Percentiles rank a stretch among this genome's conserved stretches.
phyloP scores from a whole-genome alignment of 2,113 vertebrate species.

The Pomatostomus ruficeps region DNA sequence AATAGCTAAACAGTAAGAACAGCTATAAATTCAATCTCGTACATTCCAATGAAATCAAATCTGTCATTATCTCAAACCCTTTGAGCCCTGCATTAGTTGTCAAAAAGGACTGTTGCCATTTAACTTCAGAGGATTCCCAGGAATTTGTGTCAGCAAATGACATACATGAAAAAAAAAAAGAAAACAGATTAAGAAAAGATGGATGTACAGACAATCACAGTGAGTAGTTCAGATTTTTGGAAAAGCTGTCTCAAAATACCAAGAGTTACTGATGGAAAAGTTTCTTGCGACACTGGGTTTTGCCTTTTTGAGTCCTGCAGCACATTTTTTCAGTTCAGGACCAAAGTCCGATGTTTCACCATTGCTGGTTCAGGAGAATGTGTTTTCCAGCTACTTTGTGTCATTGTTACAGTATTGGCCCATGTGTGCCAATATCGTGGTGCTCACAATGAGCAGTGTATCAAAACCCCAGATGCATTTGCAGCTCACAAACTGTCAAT shows the following conservation, averaged over 20 bases:
- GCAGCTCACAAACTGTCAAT: neutral
- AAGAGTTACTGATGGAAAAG: neutral
- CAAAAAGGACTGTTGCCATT: neutral
- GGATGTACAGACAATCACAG: neutral
- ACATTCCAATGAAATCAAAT: neutral
- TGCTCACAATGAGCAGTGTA: neutral
- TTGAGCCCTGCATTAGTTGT: fast-evolving
- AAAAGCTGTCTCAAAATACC: neutral
- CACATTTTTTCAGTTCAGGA: neutral
- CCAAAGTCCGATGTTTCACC: neutral
- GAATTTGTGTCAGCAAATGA: neutral
- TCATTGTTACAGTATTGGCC: neutral
- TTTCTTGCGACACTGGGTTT: neutral
- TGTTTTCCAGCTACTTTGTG: neutral
- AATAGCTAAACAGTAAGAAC: neutral
- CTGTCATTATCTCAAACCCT: neutral
- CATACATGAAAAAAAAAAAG: neutral
- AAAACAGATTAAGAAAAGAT: neutral
- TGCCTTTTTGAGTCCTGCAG: neutral
- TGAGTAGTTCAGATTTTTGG: neutral
- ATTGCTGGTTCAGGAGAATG: neutral
- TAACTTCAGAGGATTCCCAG: neutral
- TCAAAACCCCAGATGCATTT: neutral
- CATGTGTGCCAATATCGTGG: fast-evolving
- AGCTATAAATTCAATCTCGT: neutral